These are phyloP conservation scores for Tromatobia lineatoria DNA, from an alignment of 2,888 invertebrate genomes.

Conservation along the genomic window DNA sequence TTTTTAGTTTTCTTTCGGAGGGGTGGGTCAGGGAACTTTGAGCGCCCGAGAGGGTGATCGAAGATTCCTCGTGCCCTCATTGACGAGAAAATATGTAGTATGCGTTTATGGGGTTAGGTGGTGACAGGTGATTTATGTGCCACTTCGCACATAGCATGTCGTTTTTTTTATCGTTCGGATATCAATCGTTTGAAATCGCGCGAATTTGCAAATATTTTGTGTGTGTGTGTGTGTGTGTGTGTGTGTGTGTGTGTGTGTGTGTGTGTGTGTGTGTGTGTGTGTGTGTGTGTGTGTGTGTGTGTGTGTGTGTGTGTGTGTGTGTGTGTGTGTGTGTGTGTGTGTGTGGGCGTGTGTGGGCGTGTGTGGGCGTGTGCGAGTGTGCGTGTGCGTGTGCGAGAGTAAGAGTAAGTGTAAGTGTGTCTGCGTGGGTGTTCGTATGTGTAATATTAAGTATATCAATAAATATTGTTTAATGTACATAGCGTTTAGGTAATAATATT, in stretches of 20 bases:
- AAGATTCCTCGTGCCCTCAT: constrained; percentile 25
- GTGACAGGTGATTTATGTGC: constrained; percentile 25
- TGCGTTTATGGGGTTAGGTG: constrained; percentile 1
- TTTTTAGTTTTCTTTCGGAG: constrained; percentile 27
- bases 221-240: constrained; percentile 34
- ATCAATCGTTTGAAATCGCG: constrained; percentile 47
- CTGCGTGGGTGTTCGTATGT: constrained; percentile 33
- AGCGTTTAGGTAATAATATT: constrained; percentile 72
- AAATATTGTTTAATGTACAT: constrained; percentile 68
- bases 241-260: constrained; percentile 38
- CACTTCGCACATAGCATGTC: constrained; percentile 14
- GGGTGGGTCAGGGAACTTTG: constrained; percentile 47
- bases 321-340: constrained; percentile 30
- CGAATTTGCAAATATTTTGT: constrained; percentile 53
- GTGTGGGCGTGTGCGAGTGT: constrained; percentile 35
- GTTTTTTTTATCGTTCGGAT: constrained; percentile 33
- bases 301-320: constrained; percentile 38
- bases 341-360: constrained; percentile 30
- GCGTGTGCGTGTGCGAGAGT: constrained; percentile 33
- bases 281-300: constrained; percentile 36
- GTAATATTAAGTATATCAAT: constrained; percentile 57
- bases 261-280: constrained; percentile 38
- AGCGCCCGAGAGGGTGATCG: constrained; percentile 48
- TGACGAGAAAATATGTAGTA: constrained; percentile 41
- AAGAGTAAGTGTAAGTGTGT: too few species aligned